Conservation (phyloP, 2,797 vertebrate genomes). For the Helostoma temminkii region DNA sequence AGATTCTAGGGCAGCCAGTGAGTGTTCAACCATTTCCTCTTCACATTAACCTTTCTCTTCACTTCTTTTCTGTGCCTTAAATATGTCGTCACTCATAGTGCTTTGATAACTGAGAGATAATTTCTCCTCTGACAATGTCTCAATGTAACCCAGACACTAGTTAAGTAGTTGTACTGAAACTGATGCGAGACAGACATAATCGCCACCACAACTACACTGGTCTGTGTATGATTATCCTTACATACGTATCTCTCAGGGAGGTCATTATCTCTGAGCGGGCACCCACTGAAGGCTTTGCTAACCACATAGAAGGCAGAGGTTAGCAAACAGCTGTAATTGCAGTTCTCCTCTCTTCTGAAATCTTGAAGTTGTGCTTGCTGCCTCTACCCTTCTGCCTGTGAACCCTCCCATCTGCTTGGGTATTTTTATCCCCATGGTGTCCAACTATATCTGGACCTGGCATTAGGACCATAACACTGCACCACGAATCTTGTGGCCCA, state of each 20-base stretch:
- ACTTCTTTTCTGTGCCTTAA: conserved; percentile 18
- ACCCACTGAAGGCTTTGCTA: conserved; percentile 66
- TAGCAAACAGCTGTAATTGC: conserved; percentile 79
- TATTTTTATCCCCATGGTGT: conserved; percentile 82
- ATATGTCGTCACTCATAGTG: conserved; percentile 26
- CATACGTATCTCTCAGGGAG: conserved; percentile 68
- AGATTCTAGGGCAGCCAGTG: conserved; percentile 13
- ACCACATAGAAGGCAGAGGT: conserved; percentile 77
- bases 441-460: conserved; percentile 80
- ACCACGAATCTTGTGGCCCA: conserved; percentile 45
- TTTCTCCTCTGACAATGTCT: conserved; percentile 20
- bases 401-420: conserved; percentile 78
- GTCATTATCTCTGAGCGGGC: conserved; percentile 73
- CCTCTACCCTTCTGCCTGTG: conserved; percentile 61
- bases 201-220: conserved; percentile 44
- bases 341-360: conserved; percentile 68
- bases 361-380: conserved; percentile 65
- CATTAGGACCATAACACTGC: conserved; percentile 65
- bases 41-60: conserved; percentile 16
- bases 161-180: conserved; percentile 41
- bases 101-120: conserved; percentile 22
- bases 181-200: conserved; percentile 33
- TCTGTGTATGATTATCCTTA: conserved; percentile 69
- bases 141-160: conserved; percentile 10
- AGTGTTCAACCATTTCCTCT: conserved; percentile 59